phyloP scores from a whole-genome alignment of 2,113 vertebrate species.

The Propithecus coquereli region DNA sequence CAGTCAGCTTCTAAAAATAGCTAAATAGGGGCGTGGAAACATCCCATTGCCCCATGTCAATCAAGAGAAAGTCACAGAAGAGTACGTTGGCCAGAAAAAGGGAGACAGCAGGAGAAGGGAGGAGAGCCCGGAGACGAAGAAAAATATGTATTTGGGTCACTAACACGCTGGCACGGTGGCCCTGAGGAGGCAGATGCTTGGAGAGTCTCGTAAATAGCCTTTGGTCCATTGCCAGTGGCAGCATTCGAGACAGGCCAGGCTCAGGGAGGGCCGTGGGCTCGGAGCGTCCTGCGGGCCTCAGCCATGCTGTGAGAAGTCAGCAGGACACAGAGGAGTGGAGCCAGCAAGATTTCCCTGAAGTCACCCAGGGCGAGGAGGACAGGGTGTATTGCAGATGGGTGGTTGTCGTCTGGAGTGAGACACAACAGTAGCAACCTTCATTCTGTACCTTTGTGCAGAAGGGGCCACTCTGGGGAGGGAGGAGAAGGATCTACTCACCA shows the following conservation, averaged over 20 bases:
- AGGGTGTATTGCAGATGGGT: accelerated
- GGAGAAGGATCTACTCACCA: too few relatives aligned
- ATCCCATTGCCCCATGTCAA: neutral
- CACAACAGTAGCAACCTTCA: accelerated
- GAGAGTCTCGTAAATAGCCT: neutral
- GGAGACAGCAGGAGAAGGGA: neutral
- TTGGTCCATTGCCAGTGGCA: neutral
- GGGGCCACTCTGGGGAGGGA: neutral
- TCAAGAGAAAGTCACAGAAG: neutral
- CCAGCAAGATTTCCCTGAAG: neutral
- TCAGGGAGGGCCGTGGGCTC: neutral
- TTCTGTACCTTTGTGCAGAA: neutral
- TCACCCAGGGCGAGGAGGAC: neutral
- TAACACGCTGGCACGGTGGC: accelerated
- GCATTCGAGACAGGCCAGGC: neutral
- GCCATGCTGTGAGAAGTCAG: neutral
- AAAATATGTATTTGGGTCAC: slow-evolving; percentile 6
- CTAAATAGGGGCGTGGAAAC: neutral
- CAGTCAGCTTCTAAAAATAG: slow-evolving; percentile 20
- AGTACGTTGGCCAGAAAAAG: neutral
- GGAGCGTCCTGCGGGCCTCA: neutral
- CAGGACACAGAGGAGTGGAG: neutral
- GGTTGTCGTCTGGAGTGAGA: neutral
- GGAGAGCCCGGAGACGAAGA: neutral
- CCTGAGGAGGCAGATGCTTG: neutral